Conservation (phyloP, 2,113 vertebrate species). For the Sporophila hypoxantha region DNA sequence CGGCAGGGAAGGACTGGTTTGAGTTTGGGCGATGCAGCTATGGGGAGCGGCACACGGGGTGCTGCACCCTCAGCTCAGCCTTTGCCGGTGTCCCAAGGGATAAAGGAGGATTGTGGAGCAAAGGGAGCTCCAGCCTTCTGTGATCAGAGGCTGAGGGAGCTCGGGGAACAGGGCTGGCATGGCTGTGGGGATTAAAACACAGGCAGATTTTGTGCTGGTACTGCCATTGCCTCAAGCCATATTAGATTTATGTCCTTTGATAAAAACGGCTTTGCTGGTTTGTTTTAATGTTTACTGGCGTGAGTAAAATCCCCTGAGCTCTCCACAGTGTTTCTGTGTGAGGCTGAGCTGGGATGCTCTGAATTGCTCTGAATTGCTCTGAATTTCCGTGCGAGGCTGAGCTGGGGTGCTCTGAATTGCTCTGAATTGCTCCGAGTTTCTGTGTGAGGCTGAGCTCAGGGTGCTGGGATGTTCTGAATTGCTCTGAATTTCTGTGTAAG, state of each 20-base stretch:
- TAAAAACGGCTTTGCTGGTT: too few species aligned
- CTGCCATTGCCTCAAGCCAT: fast-evolving
- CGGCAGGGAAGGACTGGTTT: fast-evolving
- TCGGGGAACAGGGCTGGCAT: fast-evolving
- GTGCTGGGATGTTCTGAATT: too few species aligned
- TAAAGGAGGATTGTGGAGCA: fast-evolving
- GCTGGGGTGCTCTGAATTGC: not conserved
- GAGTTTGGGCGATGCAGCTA: fast-evolving
- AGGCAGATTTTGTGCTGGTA: fast-evolving
- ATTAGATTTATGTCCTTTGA: fast-evolving
- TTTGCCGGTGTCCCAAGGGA: fast-evolving
- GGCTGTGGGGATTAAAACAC: fast-evolving
- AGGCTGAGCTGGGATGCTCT: not conserved
- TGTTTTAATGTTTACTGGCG: not conserved
- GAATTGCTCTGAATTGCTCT: too few species aligned
- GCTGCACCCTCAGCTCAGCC: fast-evolving
- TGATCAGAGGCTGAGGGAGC: fast-evolving
- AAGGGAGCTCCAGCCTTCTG: too few species aligned
- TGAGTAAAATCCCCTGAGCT: not conserved
- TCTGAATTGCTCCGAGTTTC: too few species aligned
- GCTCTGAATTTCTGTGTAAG: too few species aligned
- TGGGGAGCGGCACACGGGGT: fast-evolving
- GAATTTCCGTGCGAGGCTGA: fast-evolving
- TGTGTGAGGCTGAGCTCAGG: fast-evolving
- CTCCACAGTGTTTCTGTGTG: fast-evolving